phyloP scores from a whole-genome alignment of 2,113 vertebrate genomes.

The Puma concolor region DNA sequence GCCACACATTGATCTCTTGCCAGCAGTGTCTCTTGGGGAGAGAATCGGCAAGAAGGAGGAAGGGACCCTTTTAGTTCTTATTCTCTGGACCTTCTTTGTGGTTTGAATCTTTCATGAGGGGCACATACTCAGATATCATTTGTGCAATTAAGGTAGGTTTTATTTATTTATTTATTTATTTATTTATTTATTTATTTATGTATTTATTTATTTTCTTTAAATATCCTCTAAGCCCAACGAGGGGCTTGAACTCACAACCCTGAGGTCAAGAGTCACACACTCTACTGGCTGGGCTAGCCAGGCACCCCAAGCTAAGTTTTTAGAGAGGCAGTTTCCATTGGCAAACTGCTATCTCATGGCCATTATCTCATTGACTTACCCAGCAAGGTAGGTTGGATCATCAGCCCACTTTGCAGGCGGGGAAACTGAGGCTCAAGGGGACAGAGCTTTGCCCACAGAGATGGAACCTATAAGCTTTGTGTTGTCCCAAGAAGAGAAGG shows the following conservation, averaged over 20 bases:
- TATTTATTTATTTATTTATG: not conserved
- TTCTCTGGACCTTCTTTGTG: not conserved
- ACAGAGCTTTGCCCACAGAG: not conserved
- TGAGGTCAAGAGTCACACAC: not conserved
- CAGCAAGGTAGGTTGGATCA: not conserved
- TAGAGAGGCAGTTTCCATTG: not conserved
- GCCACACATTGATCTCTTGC: not conserved
- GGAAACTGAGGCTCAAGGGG: not conserved
- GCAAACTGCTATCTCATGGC: not conserved
- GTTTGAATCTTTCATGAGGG: not conserved
- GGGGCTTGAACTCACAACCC: not conserved
- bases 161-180: no score
- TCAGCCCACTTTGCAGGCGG: not conserved
- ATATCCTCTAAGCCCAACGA: not conserved
- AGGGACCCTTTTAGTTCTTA: not conserved
- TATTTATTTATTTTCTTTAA: not conserved
- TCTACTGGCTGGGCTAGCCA: not conserved
- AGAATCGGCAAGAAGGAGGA: not conserved
- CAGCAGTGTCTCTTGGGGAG: not conserved
- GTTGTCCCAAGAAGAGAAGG: not conserved
- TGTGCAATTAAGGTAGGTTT: not conserved
- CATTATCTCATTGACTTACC: not conserved
- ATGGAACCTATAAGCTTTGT: not conserved
- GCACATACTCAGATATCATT: not conserved
- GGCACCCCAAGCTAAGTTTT: not conserved